Evolutionary conservation across 53 echinoderm and acorn worm species (phyloP).

Genomic region (Paracentrotus lividus): DNA sequence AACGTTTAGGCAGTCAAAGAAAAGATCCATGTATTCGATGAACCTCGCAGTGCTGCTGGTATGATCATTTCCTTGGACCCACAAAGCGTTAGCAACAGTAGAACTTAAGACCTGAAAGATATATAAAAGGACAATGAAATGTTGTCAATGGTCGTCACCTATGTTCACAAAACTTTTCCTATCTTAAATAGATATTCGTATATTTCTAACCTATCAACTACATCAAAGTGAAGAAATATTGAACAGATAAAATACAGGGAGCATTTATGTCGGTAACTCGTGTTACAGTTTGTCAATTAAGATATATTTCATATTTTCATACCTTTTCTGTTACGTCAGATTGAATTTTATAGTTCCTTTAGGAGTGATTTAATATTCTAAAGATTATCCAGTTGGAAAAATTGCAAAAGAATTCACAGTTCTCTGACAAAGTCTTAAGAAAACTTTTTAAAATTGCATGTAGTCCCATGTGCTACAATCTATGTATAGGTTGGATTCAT

Average conservation of each 20-base stretch:
- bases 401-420: too few species aligned
- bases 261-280: background rate
- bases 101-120: constrained; percentile 62
- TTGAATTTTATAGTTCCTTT: too few species aligned
- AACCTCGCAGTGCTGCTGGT: constrained; percentile 47
- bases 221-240: background rate
- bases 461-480: background rate
- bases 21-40: constrained; percentile 45
- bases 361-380: too few species aligned
- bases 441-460: background rate
- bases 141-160: too few species aligned
- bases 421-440: too few species aligned
- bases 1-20: constrained; percentile 67
- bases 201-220: background rate
- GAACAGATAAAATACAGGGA: background rate
- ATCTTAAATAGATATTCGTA: background rate
- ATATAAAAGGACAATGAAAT: background rate
- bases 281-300: too few species aligned
- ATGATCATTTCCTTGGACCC: constrained; percentile 8
- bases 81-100: constrained; percentile 65
- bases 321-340: too few species aligned
- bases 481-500: background rate
- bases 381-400: too few species aligned
- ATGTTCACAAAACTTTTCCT: too few species aligned
- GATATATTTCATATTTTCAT: too few species aligned